phyloP scores from a whole-genome alignment of 2,113 vertebrate genomes.

The Empidonax alnorum region DNA sequence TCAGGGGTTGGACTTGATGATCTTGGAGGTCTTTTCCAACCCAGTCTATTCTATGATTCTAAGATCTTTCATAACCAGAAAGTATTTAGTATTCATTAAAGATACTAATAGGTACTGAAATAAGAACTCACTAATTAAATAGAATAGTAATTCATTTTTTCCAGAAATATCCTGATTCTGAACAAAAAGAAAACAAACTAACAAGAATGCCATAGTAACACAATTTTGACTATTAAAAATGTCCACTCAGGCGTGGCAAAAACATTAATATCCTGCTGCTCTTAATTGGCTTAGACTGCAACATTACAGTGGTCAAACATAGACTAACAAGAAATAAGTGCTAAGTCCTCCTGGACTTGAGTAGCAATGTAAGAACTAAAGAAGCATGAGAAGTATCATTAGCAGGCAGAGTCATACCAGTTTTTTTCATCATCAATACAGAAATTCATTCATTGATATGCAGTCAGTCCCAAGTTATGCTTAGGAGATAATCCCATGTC shows the following conservation, averaged over 20 bases:
- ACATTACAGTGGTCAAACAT: background rate
- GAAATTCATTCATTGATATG: background rate
- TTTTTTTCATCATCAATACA: background rate
- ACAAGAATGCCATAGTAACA: background rate
- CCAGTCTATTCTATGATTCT: too few species aligned
- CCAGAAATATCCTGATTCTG: background rate
- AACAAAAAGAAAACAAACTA: background rate
- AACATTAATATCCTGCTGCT: background rate
- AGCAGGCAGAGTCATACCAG: background rate
- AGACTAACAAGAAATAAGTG: background rate
- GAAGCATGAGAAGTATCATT: background rate
- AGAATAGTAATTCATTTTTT: background rate
- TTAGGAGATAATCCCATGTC: background rate
- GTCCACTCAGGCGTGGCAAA: background rate
- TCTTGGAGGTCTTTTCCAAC: too few species aligned
- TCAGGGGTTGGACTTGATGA: too few species aligned
- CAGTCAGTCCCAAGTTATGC: background rate
- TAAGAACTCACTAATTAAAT: background rate
- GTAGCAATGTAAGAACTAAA: background rate
- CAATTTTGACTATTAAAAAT: background rate
- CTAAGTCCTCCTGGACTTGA: background rate
- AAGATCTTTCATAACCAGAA: background rate
- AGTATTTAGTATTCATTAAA: background rate
- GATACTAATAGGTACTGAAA: background rate
- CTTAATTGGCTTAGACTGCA: background rate